Evolutionary conservation across 1,140 invertebrate genomes (phyloP).

Genomic region (Pachypsylla venusta): DNA sequence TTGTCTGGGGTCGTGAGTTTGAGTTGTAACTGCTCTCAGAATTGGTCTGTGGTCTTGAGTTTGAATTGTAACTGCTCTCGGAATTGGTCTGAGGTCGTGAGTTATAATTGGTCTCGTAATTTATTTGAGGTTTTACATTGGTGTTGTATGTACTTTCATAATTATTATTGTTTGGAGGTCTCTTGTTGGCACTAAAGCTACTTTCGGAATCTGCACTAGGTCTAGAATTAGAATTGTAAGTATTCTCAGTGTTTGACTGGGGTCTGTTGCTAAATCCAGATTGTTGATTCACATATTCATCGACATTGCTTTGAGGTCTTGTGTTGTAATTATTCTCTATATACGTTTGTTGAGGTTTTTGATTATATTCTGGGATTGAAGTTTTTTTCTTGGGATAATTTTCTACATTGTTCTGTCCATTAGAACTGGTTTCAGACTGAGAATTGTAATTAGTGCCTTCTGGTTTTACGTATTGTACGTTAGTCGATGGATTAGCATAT

Average conservation of each 20-base stretch:
- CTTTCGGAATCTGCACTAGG: background rate
- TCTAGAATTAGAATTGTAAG: background rate
- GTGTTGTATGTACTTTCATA: background rate
- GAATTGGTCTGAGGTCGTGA: background rate
- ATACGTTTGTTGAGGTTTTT: background rate
- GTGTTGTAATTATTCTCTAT: background rate
- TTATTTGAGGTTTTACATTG: slow-evolving; percentile 1
- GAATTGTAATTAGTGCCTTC: too few relatives aligned
- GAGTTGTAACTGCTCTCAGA: background rate
- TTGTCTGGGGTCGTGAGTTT: background rate
- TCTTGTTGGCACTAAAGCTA: background rate
- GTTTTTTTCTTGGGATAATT: too few relatives aligned
- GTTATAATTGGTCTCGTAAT: background rate
- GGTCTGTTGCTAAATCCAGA: too few relatives aligned
- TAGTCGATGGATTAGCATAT: too few relatives aligned
- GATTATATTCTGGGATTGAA: background rate
- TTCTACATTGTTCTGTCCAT: too few relatives aligned
- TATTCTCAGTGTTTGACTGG: background rate
- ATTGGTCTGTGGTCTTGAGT: background rate
- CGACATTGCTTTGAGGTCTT: background rate
- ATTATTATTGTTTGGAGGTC: background rate
- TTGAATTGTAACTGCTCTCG: background rate
- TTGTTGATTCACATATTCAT: background rate
- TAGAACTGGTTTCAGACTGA: too few relatives aligned
- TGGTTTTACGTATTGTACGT: too few relatives aligned